Evolutionary conservation across 2,113 vertebrate genomes (phyloP).

Genomic region (Okapia johnstoni): DNA sequence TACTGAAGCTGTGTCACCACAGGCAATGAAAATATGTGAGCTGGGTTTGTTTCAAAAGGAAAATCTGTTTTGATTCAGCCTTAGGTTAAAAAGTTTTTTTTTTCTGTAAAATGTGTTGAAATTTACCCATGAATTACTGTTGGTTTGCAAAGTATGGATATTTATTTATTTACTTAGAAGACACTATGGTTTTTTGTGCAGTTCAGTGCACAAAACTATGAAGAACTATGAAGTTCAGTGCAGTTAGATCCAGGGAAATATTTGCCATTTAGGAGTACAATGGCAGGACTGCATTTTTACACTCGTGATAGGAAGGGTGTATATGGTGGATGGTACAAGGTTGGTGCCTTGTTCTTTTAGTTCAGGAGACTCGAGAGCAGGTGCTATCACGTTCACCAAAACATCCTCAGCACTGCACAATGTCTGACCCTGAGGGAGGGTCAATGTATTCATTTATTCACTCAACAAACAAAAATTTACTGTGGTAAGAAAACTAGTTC

Average conservation of each 20-base stretch:
- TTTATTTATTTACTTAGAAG: not conserved
- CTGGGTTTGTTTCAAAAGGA: conserved; percentile 26
- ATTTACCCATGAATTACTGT: not conserved
- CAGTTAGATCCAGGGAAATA: not conserved
- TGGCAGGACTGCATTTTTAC: not conserved
- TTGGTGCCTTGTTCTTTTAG: not conserved
- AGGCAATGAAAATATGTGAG: conserved; percentile 51
- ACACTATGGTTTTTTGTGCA: not conserved
- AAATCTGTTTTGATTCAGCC: conserved; percentile 40
- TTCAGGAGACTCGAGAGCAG: not conserved
- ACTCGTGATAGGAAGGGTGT: not conserved
- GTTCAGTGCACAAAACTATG: not conserved
- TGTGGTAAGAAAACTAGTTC: not conserved
- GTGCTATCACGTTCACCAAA: not conserved
- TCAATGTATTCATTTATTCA: not conserved
- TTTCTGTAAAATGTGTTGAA: not conserved
- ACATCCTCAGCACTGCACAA: not conserved
- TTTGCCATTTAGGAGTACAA: not conserved
- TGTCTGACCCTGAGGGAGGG: not conserved
- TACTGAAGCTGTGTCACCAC: not conserved
- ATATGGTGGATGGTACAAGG: not conserved
- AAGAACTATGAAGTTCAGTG: not conserved
- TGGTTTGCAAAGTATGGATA: not conserved
- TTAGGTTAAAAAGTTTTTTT: not conserved
- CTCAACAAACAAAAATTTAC: not conserved